Conservation (phyloP, 2,888 invertebrate species). For the Isoperla grammatica region DNA sequence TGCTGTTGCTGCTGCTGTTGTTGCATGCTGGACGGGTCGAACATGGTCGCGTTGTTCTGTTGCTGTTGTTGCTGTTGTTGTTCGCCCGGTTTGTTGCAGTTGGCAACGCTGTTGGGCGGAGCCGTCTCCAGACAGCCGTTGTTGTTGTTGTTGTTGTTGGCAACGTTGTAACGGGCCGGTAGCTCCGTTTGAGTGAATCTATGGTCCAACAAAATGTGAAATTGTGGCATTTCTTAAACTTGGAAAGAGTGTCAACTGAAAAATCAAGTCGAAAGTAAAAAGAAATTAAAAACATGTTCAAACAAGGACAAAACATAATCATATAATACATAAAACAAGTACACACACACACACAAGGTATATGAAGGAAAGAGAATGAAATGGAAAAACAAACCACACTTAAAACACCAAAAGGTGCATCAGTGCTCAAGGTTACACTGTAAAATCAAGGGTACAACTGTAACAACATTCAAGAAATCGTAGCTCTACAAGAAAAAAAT, state of each 20-base stretch:
- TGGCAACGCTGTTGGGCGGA: neutral
- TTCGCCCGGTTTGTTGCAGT: constrained; percentile 1
- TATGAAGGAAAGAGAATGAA: too few species aligned
- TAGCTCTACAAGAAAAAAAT: too few species aligned
- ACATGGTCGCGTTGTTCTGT: constrained; percentile 18
- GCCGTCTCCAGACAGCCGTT: neutral
- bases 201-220: constrained; percentile 18
- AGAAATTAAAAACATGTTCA: neutral
- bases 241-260: neutral
- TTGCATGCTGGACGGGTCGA: constrained; percentile 34
- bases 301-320: neutral
- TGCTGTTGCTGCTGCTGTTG: constrained; percentile 42
- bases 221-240: constrained; percentile 8
- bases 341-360: too few species aligned
- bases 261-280: neutral
- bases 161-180: constrained; percentile 22
- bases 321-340: too few species aligned
- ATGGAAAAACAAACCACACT: too few species aligned
- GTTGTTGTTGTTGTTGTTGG: constrained; percentile 26
- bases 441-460: too few species aligned
- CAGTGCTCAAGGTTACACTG: too few species aligned
- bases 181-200: constrained; percentile 30
- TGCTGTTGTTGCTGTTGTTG: constrained; percentile 2
- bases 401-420: too few species aligned
- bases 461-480: too few species aligned